Conservation (phyloP, 64 coral and sea anemone genomes). For the Stylophora pistillata region DNA sequence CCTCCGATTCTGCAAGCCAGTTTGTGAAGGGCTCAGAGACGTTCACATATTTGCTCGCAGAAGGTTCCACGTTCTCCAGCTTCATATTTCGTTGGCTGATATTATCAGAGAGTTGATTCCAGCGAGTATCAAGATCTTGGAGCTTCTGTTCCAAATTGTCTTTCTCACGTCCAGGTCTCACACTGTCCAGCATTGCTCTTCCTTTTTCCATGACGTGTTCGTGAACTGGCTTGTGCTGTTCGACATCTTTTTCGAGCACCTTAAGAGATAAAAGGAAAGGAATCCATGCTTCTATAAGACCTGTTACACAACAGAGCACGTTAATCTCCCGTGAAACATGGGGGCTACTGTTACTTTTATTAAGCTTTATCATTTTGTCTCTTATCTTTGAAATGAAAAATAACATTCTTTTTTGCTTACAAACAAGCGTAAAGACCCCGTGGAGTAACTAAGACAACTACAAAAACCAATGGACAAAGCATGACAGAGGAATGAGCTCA, state of each 20-base stretch:
- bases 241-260: slow-evolving; percentile 42
- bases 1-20: slow-evolving; percentile 83
- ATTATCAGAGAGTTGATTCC: slow-evolving; percentile 58
- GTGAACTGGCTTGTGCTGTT: slow-evolving; percentile 60
- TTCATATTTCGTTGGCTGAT: slow-evolving; percentile 52
- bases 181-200: slow-evolving; percentile 47
- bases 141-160: slow-evolving; percentile 76
- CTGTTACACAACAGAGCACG: not conserved
- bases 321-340: no score
- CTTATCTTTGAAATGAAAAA: no score
- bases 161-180: slow-evolving; percentile 66
- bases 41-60: slow-evolving; percentile 65
- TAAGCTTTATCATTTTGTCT: no score
- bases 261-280: not conserved
- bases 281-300: not conserved
- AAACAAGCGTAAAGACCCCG: no score
- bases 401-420: no score
- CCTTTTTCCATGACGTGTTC: slow-evolving; percentile 81
- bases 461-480: no score
- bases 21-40: slow-evolving; percentile 54
- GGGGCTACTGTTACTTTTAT: no score
- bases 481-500: no score
- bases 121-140: slow-evolving; percentile 48
- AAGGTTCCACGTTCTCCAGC: slow-evolving; percentile 68
- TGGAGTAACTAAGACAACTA: no score